Conservation (phyloP, 1,140 invertebrate species). For the Chymomyza costata region DNA sequence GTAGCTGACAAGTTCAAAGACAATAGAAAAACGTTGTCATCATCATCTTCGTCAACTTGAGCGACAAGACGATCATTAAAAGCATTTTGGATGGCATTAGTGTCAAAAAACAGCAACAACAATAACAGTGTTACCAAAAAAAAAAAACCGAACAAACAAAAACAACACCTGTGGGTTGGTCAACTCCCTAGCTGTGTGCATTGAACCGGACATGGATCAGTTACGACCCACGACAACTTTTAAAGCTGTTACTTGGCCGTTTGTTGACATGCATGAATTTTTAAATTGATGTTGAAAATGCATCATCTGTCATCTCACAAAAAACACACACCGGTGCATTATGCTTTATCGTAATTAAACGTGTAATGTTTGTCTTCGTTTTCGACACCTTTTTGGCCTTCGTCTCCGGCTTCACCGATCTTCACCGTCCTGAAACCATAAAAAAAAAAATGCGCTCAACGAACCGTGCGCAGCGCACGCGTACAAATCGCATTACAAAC, state of each 20-base stretch:
- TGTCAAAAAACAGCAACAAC: slow-evolving; percentile 5
- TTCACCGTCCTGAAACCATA: slow-evolving; percentile 10
- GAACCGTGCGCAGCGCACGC: slow-evolving; percentile 35
- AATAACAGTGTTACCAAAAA: too few relatives aligned
- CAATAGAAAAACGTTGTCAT: too few relatives aligned
- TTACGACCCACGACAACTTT: slow-evolving; percentile 16
- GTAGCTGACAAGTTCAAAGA: slow-evolving; percentile 12
- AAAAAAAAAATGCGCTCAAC: too few relatives aligned
- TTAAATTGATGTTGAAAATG: slow-evolving; percentile 16
- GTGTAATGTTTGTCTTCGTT: slow-evolving; percentile 62
- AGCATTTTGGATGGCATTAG: slow-evolving; percentile 1
- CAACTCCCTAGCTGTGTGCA: too few relatives aligned
- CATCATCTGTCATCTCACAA: slow-evolving; percentile 3
- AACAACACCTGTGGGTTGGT: too few relatives aligned
- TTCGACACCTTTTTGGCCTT: slow-evolving; percentile 41
- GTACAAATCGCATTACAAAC: slow-evolving; percentile 6
- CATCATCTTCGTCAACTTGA: too few relatives aligned
- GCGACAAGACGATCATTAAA: too few relatives aligned
- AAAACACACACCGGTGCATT: too few relatives aligned
- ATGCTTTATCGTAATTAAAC: slow-evolving; percentile 69
- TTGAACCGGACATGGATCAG: too few relatives aligned
- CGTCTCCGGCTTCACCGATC: slow-evolving; percentile 2
- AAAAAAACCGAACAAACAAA: background rate
- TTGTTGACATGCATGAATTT: slow-evolving; percentile 3
- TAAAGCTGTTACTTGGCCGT: too few relatives aligned